phyloP scores from a whole-genome alignment of 1,140 invertebrate genomes.

The Bombus breviceps region DNA sequence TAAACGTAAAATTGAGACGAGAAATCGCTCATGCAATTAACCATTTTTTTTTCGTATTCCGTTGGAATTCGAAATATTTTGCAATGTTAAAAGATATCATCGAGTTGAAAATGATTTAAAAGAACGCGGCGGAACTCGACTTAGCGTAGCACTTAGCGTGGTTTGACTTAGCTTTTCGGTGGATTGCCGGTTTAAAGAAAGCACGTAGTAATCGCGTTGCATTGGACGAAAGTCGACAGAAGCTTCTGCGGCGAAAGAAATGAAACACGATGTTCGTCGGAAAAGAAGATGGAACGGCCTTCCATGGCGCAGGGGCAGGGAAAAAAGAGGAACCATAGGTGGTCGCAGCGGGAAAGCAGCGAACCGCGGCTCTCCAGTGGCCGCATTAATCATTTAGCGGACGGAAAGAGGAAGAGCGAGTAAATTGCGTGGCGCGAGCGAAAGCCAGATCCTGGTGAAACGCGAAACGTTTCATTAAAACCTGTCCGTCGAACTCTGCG shows the following conservation, averaged over 20 bases:
- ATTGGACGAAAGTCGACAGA: not conserved
- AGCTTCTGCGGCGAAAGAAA: slow-evolving; percentile 29
- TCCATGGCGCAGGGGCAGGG: not conserved
- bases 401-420: not conserved
- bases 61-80: too few relatives aligned
- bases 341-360: slow-evolving; percentile 73
- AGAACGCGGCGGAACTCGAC: too few relatives aligned
- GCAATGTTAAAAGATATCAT: too few relatives aligned
- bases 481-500: slow-evolving; percentile 62
- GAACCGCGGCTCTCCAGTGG: slow-evolving; percentile 68
- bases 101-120: too few relatives aligned
- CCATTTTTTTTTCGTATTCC: too few relatives aligned
- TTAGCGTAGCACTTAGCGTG: too few relatives aligned
- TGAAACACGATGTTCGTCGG: slow-evolving; percentile 36
- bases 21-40: too few relatives aligned
- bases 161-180: too few relatives aligned
- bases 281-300: slow-evolving; percentile 25
- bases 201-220: too few relatives aligned
- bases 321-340: slow-evolving; percentile 65
- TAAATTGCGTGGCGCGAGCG: slow-evolving; percentile 9
- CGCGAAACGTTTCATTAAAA: slow-evolving; percentile 75
- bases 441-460: slow-evolving; percentile 61
- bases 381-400: slow-evolving; percentile 73
- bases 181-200: too few relatives aligned
- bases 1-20: too few relatives aligned